Evolutionary conservation across 2,888 invertebrate genomes (phyloP).

Genomic region (Meiosimyza decipiens): DNA sequence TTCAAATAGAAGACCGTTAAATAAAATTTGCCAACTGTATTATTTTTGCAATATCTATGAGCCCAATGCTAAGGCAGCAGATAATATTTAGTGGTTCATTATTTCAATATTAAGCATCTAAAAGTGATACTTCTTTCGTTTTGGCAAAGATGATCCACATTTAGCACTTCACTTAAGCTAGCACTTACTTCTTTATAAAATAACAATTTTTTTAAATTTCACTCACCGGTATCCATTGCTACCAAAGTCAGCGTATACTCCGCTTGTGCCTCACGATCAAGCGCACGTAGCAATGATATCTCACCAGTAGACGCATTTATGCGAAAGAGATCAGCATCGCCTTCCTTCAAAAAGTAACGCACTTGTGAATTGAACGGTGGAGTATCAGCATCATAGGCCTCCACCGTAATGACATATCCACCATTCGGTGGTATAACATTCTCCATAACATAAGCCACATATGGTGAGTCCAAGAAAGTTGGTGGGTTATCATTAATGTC

Average conservation of each 20-base stretch:
- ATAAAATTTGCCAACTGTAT: too few species aligned
- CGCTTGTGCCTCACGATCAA: conserved; percentile 86
- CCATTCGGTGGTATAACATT: conserved; percentile 84
- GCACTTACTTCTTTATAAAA: not conserved
- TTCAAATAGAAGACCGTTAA: too few species aligned
- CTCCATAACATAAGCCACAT: conserved; percentile 93
- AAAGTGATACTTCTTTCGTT: not conserved
- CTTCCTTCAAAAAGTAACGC: conserved; percentile 92
- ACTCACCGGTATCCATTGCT: conserved; percentile 94
- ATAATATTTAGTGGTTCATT: too few species aligned
- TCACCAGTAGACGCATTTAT: conserved; percentile 93
- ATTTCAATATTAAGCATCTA: too few species aligned
- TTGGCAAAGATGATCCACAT: not conserved
- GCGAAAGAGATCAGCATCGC: conserved; percentile 89
- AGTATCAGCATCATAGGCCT: conserved; percentile 91
- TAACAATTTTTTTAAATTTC: not conserved
- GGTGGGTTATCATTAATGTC: conserved; percentile 96
- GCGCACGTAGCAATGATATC: conserved; percentile 82
- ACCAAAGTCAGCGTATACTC: conserved; percentile 88
- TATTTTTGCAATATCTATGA: too few species aligned
- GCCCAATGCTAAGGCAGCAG: too few species aligned
- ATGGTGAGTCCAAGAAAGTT: conserved; percentile 93
- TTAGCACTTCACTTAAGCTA: not conserved
- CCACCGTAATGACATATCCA: conserved; percentile 84
- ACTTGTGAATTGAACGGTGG: conserved; percentile 91